Base-by-base conservation (phyloP, 2,113 vertebrate species). In the Equus quagga region DNA sequence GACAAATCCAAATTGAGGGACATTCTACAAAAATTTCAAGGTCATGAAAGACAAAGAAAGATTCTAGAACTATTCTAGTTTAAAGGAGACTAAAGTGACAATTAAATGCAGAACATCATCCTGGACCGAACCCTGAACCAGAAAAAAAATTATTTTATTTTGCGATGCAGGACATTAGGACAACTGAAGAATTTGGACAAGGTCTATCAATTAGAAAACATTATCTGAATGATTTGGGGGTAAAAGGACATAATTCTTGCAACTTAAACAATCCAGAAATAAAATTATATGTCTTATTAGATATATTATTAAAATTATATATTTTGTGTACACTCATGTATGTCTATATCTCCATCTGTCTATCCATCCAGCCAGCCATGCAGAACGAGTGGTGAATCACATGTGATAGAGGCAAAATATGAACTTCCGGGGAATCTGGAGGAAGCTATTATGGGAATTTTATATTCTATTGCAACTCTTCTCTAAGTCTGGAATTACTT, bases 211-310 rank as follows among this genome's bases (percentile, higher is more conserved):
- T 46, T 67, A 62, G 8, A 49, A 54, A 60, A 24, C 49, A 73
- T 60, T 89, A 90, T 28, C 41, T 18, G 26, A 82, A 79, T 62
- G 31, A 67, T 64, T 92, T 96, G 7, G 17, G 58, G 26, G 23
- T n/a, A 58, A 92, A 76, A 78, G 10, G 46, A 56, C 28, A 62
- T 12, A 56, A 72, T 69, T 12, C 18, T 26, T 73, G 17, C n/a
- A 82, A 69, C 18, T 72, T 89, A 80, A 36, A 36, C 36, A 36
- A 28, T 85, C 95, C 46, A 95, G 64, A 91, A 75, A 93, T 21
- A 92, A 81, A 95, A 90, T 58, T 60, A 46, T 15, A 11, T 69
- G 65, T 60, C 12, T 88, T 80, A 56, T 83, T 86, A 94, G 36
- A 36, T 72, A 54, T 19, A 64, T 58, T 86, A 85, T 91, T 51